A percentile compares a stretch with the other conserved stretches of the same genome.
These are phyloP conservation scores for Tetranychus piercei DNA, from an alignment of 2,888 invertebrate genomes.

Conservation along the genomic window DNA sequence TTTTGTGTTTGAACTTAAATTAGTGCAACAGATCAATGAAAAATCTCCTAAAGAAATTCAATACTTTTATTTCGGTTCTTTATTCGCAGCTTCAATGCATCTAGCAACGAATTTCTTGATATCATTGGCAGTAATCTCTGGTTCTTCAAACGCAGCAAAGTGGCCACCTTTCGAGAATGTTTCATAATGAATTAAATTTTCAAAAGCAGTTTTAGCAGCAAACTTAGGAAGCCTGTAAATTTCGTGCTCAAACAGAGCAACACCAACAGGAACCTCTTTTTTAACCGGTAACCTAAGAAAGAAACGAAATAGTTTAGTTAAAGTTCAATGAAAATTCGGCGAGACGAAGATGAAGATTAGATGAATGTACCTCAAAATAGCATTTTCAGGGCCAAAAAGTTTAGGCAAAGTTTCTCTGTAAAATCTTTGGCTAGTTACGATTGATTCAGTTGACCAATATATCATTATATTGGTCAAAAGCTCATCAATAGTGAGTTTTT, in stretches of 20 bases:
- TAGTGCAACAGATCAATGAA: too few relatives aligned
- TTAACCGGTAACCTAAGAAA: slow-evolving; percentile 43
- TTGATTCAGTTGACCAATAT: slow-evolving; percentile 47
- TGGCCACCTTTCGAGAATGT: slow-evolving; percentile 55
- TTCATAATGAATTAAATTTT: slow-evolving; percentile 48
- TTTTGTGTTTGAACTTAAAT: too few relatives aligned
- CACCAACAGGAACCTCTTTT: slow-evolving; percentile 47
- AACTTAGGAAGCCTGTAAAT: slow-evolving; percentile 42
- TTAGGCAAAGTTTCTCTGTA: slow-evolving; percentile 44
- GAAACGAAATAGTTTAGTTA: neutral
- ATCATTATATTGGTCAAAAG: slow-evolving; percentile 58
- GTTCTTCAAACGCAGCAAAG: slow-evolving; percentile 62
- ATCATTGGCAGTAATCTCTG: slow-evolving; percentile 49
- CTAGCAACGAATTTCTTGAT: slow-evolving; percentile 38
- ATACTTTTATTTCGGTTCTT: neutral
- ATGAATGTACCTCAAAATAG: neutral
- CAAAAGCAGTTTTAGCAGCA: slow-evolving; percentile 42
- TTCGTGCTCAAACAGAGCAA: slow-evolving; percentile 55
- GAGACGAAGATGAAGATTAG: slow-evolving; percentile 24
- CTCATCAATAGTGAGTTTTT: slow-evolving; percentile 49
- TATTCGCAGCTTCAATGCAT: neutral
- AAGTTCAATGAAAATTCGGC: neutral
- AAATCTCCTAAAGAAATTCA: too few relatives aligned
- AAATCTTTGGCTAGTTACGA: slow-evolving; percentile 52
- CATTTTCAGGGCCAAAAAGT: neutral